These are phyloP conservation scores for Aproaerema taeniolella DNA, from an alignment of 2,888 invertebrate genomes.

Conservation along the genomic window DNA sequence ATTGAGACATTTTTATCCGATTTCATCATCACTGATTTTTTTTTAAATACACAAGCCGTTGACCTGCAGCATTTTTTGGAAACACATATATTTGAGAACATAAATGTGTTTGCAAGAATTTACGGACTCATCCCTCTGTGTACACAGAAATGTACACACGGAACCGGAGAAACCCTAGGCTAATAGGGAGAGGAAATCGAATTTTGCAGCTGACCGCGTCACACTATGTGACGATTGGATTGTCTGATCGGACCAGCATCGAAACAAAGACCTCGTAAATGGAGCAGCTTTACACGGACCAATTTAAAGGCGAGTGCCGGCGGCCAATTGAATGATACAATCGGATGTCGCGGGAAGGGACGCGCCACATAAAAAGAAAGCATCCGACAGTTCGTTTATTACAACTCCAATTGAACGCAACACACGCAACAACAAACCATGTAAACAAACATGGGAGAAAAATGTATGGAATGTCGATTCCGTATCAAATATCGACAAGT, in stretches of 20 bases:
- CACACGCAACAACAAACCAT: not conserved
- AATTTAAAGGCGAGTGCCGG: conserved; percentile 33
- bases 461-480: conserved; percentile 45
- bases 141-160: conserved; percentile 23
- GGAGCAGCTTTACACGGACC: conserved; percentile 43
- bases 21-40: conserved; percentile 49
- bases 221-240: conserved; percentile 43
- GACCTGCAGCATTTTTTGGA: too few species aligned
- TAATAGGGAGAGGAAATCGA: conserved; percentile 49
- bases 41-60: too few species aligned
- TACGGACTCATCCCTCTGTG: conserved; percentile 14
- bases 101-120: conserved; percentile 38
- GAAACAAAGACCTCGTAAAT: conserved; percentile 55
- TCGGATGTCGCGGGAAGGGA: conserved; percentile 44
- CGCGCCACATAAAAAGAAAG: conserved; percentile 26
- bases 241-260: too few species aligned
- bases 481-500: conserved; percentile 33
- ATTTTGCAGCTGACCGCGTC: conserved; percentile 38
- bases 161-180: conserved; percentile 11
- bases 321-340: conserved; percentile 50
- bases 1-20: conserved; percentile 52
- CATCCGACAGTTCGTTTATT: conserved; percentile 5
- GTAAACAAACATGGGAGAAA: conserved; percentile 18
- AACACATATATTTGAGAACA: conserved; percentile 48
- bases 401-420: not conserved